Base-by-base conservation (phyloP, 2,113 vertebrate species). In the Indicator indicator region DNA sequence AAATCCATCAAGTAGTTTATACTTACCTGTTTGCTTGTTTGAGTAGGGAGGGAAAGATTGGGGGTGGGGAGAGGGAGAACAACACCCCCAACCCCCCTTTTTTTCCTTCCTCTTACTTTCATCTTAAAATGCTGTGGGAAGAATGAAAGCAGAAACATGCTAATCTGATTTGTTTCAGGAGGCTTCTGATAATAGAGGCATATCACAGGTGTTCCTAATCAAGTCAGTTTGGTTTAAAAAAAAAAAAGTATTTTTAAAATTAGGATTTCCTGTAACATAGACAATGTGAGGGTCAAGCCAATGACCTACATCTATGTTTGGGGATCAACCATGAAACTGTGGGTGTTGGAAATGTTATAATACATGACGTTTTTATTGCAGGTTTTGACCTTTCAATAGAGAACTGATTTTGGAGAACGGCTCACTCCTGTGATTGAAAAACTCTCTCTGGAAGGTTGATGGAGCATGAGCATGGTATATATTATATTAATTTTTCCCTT, bases 311-410 rank as follows among this genome's bases (percentile, higher is more conserved):
- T 95, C 96, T 94, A 93, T 97, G 92, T 97, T 97, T 95, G 95
- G 93, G 96, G 96, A 97, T 97, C 96, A 97, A 68, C 89, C 97
- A 77, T 97, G 94, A 95, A 98, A 96, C 96, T 97, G 85, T 94
- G 96, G 95, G 95, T 97, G 96, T 96, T 93, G 94, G 96, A 97
- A 98, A 97, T 98, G 97, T 97, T 97, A 96, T 97, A 97, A 97
- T 98, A 98, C 97, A 97, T 98, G 97, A 97, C 96, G 91, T 96
- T 98, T 98, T 98, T 98, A 98, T 98, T 98, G 90, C 98, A 98
- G 97, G 97, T 97, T 98, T 98, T 69, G 96, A 98, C 97, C 97
- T 97, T 97, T 96, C 90, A 95, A 90, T 97, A 97, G 95, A 97
- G 95, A 97, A 91, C 97, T 97, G 96, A 83, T 97, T 97, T 92